Evolutionary conservation across 1,140 invertebrate species (phyloP), one percentile per base, ranked within the genome.

Genomic region (Papilio aristodemus): DNA sequence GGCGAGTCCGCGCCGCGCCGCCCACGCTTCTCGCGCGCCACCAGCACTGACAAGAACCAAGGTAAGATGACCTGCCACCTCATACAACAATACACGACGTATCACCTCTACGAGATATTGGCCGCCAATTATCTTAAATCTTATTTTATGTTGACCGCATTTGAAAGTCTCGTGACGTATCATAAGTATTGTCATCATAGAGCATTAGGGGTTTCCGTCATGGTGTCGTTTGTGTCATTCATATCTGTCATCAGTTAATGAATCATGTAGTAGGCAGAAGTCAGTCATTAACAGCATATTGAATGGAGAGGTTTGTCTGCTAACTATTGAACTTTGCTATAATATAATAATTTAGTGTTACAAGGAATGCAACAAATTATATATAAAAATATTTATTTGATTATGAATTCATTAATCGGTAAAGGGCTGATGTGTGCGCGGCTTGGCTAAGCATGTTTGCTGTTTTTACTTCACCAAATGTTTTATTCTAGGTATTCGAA

Each of bases 1-100:
- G 79, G 72, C 60, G 87, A 86, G 63, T 66, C 77, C 64, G 72
- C 73, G 77, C 87, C 83, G 83, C 87, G 89, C 75, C 85, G 89
- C 14, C 87, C 89, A 78, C 87, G 89, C 69, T 91, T 90, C 84
- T 91, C 89, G 67, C 89, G 89, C 73, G 89, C 87, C 75, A 77
- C 86, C 75, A 87, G 85, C 83, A 85, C 86, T 74, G 89, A 91
- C 80, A 91, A 91, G 84, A 83, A 84, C 72, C 80, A 87, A 86
- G 88, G 88, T 90, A 78, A 87, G 76, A 63, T 17, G 37, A 63
- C 32, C 25, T 10, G 19, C 17, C 17, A 1, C 25, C 71, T 0
- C 36, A 19, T 10, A 13, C 7, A 11, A 32, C 32, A 36, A 14
- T 19, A 54, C 19, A 54, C 19, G 5, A 14, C 22, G 22, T 54